Evolutionary conservation across 64 coral and sea anemone genomes (phyloP).

Genomic region (Actinia tenebrosa): DNA sequence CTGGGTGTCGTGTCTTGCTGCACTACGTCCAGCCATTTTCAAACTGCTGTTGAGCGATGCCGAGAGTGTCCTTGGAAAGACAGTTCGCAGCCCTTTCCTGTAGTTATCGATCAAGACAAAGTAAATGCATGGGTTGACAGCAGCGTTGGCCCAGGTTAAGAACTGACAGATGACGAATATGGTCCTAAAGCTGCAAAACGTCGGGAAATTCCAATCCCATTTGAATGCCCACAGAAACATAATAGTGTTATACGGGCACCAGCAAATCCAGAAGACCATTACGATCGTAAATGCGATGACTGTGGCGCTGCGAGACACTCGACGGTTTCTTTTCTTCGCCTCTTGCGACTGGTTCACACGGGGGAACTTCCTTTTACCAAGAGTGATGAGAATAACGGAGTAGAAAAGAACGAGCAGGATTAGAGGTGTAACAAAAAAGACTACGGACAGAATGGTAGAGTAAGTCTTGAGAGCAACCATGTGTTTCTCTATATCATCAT

Average conservation of each 20-base stretch:
- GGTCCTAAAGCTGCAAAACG: not conserved
- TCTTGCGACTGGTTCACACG: slow-evolving; percentile 21
- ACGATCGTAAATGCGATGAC: slow-evolving; percentile 26
- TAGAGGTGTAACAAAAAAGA: slow-evolving; percentile 19
- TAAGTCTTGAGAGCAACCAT: not conserved
- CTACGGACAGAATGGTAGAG: not conserved
- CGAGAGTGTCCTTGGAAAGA: slow-evolving; percentile 11
- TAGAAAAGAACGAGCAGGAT: slow-evolving; percentile 25
- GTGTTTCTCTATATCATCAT: not conserved
- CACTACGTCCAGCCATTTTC: not conserved
- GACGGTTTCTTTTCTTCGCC: slow-evolving; percentile 19
- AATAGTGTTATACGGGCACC: slow-evolving; percentile 17
- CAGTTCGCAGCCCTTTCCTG: slow-evolving; percentile 26
- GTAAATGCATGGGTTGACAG: slow-evolving; percentile 21
- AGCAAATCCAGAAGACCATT: slow-evolving; percentile 25
- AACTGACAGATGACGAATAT: slow-evolving; percentile 1
- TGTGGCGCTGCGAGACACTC: slow-evolving; percentile 32
- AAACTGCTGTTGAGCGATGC: slow-evolving; percentile 17
- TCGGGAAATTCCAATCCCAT: slow-evolving; percentile 15
- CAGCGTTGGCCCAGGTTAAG: slow-evolving; percentile 22
- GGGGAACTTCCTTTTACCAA: slow-evolving; percentile 21
- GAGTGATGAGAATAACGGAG: slow-evolving; percentile 21
- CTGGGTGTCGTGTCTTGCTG: slow-evolving; percentile 3
- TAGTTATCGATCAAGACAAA: slow-evolving; percentile 28
- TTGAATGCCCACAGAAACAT: slow-evolving; percentile 22